These are phyloP conservation scores for Eutolmus rufibarbis DNA, from an alignment of 2,888 invertebrate species.

Conservation along the genomic window DNA sequence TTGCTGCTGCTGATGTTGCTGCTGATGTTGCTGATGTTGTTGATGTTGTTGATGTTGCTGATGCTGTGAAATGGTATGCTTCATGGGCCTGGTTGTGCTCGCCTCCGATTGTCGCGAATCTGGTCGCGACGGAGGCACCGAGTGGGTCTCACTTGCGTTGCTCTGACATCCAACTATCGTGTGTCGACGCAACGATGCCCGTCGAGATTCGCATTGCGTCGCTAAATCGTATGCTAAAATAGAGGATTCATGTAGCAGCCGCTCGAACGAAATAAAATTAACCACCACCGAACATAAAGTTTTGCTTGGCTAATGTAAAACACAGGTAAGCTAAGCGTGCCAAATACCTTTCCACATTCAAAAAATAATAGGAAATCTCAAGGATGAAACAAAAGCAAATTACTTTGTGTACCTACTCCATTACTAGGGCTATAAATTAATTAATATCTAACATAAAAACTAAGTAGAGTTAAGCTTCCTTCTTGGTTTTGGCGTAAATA, in stretches of 20 bases:
- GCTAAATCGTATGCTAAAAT: constrained; percentile 79
- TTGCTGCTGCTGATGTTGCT: constrained; percentile 47
- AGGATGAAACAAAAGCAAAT: neutral
- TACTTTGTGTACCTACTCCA: neutral
- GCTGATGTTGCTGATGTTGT: constrained; percentile 46
- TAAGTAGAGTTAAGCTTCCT: neutral
- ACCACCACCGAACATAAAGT: neutral
- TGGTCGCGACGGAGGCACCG: constrained; percentile 74
- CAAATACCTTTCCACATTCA: neutral
- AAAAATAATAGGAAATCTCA: neutral
- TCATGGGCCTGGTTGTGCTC: constrained; percentile 44
- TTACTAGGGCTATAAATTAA: neutral
- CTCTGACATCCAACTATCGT: constrained; percentile 69
- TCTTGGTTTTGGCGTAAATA: neutral
- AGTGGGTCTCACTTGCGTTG: constrained; percentile 62
- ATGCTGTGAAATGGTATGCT: constrained; percentile 45
- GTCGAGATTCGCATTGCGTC: constrained; percentile 78
- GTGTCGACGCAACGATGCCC: constrained; percentile 74
- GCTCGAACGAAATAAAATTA: neutral
- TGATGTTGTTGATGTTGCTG: constrained; percentile 44
- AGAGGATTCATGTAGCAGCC: neutral
- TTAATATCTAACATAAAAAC: neutral
- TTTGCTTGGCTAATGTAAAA: neutral
- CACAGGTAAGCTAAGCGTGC: neutral
- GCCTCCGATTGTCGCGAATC: constrained; percentile 68